These are phyloP conservation scores for Lacerta viridis DNA, from an alignment of 2,797 vertebrate species.

Conservation along the genomic window DNA sequence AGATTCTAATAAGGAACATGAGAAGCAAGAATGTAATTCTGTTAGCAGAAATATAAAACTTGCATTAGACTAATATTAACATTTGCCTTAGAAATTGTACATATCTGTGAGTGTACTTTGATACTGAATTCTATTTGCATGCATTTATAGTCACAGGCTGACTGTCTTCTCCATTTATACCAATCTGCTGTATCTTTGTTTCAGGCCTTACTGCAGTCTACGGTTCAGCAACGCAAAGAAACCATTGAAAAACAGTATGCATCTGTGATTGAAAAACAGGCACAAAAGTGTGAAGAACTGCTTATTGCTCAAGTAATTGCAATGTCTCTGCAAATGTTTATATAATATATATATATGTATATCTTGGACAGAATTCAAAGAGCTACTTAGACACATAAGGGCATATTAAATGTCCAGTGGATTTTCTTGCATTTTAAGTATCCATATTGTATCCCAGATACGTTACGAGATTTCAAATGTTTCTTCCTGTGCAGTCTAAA, in stretches of 20 bases:
- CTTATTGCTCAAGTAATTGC: slow-evolving; percentile 79
- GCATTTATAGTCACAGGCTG: slow-evolving; percentile 30
- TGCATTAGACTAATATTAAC: slow-evolving; percentile 56
- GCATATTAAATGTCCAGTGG: not conserved
- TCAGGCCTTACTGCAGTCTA: slow-evolving; percentile 80
- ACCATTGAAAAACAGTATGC: slow-evolving; percentile 79
- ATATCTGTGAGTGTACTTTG: slow-evolving; percentile 50
- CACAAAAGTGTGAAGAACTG: slow-evolving; percentile 80
- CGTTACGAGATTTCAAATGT: not conserved
- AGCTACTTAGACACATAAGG: not conserved
- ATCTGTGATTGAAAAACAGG: slow-evolving; percentile 80
- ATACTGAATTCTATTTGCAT: slow-evolving; percentile 56
- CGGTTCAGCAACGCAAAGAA: slow-evolving; percentile 79
- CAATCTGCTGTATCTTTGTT: slow-evolving; percentile 66
- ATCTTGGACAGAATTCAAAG: not conserved
- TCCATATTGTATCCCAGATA: not conserved
- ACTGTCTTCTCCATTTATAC: slow-evolving; percentile 44
- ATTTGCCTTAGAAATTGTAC: slow-evolving; percentile 57
- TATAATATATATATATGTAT: not conserved
- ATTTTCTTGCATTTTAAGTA: not conserved
- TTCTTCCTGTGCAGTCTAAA: not conserved
- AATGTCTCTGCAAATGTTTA: not conserved
- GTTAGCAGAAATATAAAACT: slow-evolving; percentile 38
- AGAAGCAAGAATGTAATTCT: slow-evolving; percentile 61
- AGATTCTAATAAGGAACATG: slow-evolving; percentile 62